Evolutionary conservation across 2,888 invertebrate species (phyloP).

Genomic region (Caenorhabditis sp.): DNA sequence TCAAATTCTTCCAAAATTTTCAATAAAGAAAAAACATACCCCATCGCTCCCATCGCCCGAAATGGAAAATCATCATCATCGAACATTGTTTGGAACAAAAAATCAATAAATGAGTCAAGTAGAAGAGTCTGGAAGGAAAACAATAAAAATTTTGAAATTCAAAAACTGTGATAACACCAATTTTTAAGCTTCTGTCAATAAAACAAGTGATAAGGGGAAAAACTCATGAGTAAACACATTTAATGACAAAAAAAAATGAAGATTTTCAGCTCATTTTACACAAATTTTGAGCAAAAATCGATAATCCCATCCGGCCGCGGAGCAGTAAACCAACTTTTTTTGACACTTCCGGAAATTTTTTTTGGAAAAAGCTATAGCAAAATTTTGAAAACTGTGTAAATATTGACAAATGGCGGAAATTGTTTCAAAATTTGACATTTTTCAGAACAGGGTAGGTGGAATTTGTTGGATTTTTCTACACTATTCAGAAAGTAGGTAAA

Average conservation of each 20-base stretch:
- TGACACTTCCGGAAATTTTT: no score
- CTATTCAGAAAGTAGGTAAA: no score
- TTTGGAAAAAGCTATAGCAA: no score
- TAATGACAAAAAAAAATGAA: not conserved
- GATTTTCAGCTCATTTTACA: no score
- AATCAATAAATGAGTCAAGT: not conserved
- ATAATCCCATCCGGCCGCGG: no score
- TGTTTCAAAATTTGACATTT: not conserved
- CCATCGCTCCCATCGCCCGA: constrained; percentile 15
- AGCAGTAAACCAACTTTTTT: no score
- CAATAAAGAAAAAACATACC: not conserved
- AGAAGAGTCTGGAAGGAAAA: no score
- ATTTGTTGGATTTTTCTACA: not conserved
- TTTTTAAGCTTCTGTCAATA: no score
- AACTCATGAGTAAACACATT: not conserved
- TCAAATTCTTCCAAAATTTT: not conserved
- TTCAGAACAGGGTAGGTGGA: not conserved
- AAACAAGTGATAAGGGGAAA: not conserved
- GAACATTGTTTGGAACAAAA: constrained; percentile 17
- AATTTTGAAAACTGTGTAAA: no score
- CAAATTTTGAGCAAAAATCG: no score
- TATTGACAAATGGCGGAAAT: not conserved
- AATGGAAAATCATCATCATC: constrained; percentile 38
- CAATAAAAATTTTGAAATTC: not conserved
- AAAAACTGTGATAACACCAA: not conserved